Base-by-base conservation (phyloP, 2,113 vertebrate species). In the Phoxinus phoxinus region DNA sequence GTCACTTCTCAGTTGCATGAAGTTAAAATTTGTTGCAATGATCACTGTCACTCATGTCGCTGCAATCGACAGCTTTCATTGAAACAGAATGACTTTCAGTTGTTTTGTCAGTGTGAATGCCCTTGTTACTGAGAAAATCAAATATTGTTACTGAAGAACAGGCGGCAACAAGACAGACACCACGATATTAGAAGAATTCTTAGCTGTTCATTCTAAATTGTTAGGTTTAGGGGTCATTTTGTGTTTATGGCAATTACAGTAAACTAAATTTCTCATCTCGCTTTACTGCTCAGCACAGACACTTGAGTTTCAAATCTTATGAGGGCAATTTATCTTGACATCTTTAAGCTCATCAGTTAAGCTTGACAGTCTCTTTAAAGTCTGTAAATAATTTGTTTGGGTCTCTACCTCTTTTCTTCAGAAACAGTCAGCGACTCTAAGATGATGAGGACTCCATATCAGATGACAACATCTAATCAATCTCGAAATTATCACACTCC, bases 241-340 rank as follows among this genome's bases (percentile, higher is more conserved):
- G 2, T 15, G 41, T 25, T 41, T 6, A 25, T 46, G 41, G 6
- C 41, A 73, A 73, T 73, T 73, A 46, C 37, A 73, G 15, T 53
- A 51, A 77, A 53, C 27, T 23, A 56, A 10, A 56, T 51, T 19
- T 76, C 27, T 77, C 27, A 32, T 35, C 13, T 21, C 1, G 15
- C n/a, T 58, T 25, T 67, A 21, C 25, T 61, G 21, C 63, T 76
- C 71, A 63, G 51, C 9, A 56, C 12, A 41, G 44, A 72, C 13
- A 74, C 44, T 23, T 65, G 8, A 85, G 69, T 56, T 75, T 81
- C 32, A 86, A 69, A 48, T 84, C 51, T 69, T 48, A 32, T 8
- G 46, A 65, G 81, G 81, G 77, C 67, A 63, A 72, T 81, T 86
- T 84, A 84, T 86, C 65, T 86, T 86, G 85, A 76, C 30, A 76